Percentiles rank a stretch among this genome's conserved stretches.
These are phyloP conservation scores for Montipora capricornis DNA, from an alignment of 64 coral and sea anemone species.

Conservation along the genomic window DNA sequence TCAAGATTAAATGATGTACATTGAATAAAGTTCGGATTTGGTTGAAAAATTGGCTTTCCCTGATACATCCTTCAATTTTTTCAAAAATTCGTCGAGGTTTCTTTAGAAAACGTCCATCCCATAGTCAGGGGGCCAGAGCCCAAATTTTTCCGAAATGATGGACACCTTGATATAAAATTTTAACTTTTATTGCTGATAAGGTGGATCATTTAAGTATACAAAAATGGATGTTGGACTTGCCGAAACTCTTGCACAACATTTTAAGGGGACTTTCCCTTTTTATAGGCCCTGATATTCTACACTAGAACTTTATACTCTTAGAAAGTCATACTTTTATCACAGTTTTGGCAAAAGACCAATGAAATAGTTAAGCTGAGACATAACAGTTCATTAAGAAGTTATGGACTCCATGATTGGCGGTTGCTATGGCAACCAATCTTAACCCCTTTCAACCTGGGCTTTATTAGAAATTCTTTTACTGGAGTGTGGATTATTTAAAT, in stretches of 20 bases:
- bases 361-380: conserved; percentile 15
- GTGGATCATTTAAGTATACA: neutral
- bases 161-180: conserved; percentile 1
- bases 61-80: no score
- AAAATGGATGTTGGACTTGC: conserved; percentile 15
- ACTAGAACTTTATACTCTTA: conserved; percentile 20
- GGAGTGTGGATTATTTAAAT: no score
- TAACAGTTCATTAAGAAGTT: conserved; percentile 23
- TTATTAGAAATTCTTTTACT: no score
- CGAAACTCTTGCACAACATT: conserved; percentile 9
- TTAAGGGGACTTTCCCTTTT: neutral
- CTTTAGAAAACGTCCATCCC: no score
- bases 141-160: neutral
- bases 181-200: neutral
- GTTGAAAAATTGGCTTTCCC: no score
- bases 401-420: neutral
- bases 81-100: no score
- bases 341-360: conserved; percentile 20
- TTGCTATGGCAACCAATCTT: conserved; percentile 18
- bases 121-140: neutral
- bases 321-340: conserved; percentile 11
- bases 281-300: conserved; percentile 21
- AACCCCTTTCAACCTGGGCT: neutral
- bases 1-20: neutral
- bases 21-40: no score